phyloP scores from a whole-genome alignment of 2,797 vertebrate genomes.

The Gymnothorax javanicus region DNA sequence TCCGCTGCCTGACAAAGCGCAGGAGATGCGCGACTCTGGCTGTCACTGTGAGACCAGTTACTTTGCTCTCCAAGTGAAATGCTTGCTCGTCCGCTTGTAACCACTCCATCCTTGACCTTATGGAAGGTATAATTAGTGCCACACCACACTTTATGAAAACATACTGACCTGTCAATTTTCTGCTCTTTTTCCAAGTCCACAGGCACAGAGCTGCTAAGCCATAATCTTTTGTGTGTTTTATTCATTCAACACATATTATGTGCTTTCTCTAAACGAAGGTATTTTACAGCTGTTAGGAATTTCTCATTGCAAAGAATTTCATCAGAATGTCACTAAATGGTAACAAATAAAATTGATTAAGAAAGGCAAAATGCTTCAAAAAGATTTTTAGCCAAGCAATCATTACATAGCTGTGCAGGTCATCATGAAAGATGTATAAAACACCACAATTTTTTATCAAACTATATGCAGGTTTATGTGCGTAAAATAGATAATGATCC shows the following conservation, averaged over 20 bases:
- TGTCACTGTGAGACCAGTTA: not conserved
- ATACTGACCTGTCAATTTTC: conserved; percentile 44
- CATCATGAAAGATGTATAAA: not conserved
- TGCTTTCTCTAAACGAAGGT: not conserved
- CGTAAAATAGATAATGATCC: too few species aligned
- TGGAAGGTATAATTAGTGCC: conserved; percentile 52
- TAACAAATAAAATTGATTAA: conserved; percentile 41
- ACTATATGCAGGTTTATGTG: too few species aligned
- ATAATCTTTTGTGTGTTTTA: not conserved
- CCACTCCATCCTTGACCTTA: conserved; percentile 53
- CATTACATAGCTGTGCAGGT: not conserved
- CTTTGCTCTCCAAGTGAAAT: conserved; percentile 12
- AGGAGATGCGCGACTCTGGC: too few species aligned
- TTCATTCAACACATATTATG: not conserved
- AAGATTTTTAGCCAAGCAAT: not conserved
- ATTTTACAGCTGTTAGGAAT: conserved; percentile 18
- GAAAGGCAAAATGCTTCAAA: not conserved
- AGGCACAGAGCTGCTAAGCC: not conserved
- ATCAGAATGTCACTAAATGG: conserved; percentile 6
- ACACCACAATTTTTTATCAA: too few species aligned
- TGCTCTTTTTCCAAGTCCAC: not conserved
- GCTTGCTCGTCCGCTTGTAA: conserved; percentile 46
- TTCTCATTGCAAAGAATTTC: conserved; percentile 41
- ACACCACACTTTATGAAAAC: conserved; percentile 39
- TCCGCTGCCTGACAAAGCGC: not conserved